Evolutionary conservation across 2,888 invertebrate genomes (phyloP), one percentile per base, ranked within the genome.

Genomic region (Hemaris fuciformis): DNA sequence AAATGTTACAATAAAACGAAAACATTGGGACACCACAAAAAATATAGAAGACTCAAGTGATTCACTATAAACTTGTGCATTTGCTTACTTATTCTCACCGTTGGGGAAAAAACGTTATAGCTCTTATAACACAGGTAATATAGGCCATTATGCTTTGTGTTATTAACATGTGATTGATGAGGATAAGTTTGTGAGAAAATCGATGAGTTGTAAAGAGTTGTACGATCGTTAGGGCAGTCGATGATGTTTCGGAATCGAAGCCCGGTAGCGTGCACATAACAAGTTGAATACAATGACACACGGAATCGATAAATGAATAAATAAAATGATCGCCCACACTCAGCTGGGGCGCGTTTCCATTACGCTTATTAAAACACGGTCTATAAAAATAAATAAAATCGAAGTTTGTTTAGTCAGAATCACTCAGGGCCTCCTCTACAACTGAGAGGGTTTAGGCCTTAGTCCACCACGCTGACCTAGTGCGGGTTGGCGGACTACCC

Each of bases 271-370:
- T 76, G 67, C 68, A 63, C 66, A 71, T 81, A 85, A 85, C 85
- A 79, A 87, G 83, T 75, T 83, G 85, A 88, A 86, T 84, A 78
- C 77, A 80, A 76, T 79, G 80, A 83, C 82, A 79, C 72, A 80
- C 80, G 75, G 81, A 86, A 85, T 84, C 74, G 85, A 85, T 85
- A 80, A 80, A 82, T 76, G 67, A 45, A 79, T 80, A 83, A 81
- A 83, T 80, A 84, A 83, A 80, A 81, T 66, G 64, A 76, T 81
- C 88, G 84, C 91, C 89, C 88, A 90, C 91, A 84, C 84, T 60
- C 42, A 22, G 64, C 22, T 38, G 68, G 59, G 53, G 64, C 63
- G 65, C 68, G 77, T 79, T 73, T 79, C 76, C 81, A 79, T 75
- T 73, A 53, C 59, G 60, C 13, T 42, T n/a, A n/a, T n/a, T n/a